Conservation (phyloP, 2,113 vertebrate species). For the Hippopotamus amphibius region DNA sequence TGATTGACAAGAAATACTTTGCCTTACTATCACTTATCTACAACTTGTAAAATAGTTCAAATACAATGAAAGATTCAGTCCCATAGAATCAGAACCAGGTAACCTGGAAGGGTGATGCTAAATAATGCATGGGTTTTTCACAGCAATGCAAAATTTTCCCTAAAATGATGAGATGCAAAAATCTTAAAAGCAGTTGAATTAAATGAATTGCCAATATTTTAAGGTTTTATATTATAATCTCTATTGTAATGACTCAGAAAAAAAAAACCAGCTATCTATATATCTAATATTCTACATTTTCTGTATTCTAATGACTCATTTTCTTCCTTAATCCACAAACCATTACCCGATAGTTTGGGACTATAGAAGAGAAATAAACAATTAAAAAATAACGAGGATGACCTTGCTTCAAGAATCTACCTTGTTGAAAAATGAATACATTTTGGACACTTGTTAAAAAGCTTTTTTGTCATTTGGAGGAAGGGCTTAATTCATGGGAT, state of each 20-base stretch:
- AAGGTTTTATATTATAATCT: conserved; percentile 2
- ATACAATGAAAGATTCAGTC: background rate
- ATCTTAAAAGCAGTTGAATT: background rate
- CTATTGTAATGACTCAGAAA: background rate
- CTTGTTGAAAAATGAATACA: background rate
- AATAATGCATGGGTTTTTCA: background rate
- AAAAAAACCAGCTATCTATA: background rate
- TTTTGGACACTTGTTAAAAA: background rate
- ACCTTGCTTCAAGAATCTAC: background rate
- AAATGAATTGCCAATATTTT: conserved; percentile 10
- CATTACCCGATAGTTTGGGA: background rate
- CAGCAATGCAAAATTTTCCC: background rate
- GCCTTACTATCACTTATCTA: background rate
- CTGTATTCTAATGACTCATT: background rate
- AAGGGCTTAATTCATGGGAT: background rate
- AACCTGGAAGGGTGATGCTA: background rate
- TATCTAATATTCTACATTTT: background rate
- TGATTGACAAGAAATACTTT: background rate
- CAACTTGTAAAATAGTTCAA: conserved; percentile 5
- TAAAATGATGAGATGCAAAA: background rate
- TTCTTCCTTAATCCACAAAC: background rate
- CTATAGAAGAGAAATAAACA: background rate
- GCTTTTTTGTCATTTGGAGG: background rate
- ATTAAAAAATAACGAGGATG: background rate
- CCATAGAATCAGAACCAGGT: background rate